Evolutionary conservation across 2,888 invertebrate genomes (phyloP).

Genomic region (Hipparchia semele): DNA sequence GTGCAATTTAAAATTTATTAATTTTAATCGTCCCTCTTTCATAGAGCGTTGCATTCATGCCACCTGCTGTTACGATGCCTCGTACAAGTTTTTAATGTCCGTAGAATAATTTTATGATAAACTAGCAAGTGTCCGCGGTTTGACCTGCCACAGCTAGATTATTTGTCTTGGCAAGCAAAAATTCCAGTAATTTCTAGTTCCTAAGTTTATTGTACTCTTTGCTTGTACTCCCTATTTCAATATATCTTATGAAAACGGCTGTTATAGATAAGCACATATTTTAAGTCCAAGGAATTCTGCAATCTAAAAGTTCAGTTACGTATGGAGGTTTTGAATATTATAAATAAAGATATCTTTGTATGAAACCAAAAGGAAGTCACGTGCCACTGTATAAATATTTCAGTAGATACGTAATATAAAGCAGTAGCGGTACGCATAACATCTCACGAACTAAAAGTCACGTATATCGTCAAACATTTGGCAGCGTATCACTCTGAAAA

Average conservation of each 20-base stretch:
- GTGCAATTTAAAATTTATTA: conserved; percentile 70
- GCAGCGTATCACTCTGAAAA: conserved; percentile 31
- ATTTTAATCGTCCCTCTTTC: conserved; percentile 60
- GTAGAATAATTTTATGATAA: conserved; percentile 22
- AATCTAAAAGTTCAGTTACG: neutral
- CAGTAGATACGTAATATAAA: conserved; percentile 4
- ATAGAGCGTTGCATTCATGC: conserved; percentile 44
- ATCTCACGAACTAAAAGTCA: conserved; percentile 24
- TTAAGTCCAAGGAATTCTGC: neutral
- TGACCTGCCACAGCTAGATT: neutral
- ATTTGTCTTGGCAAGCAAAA: neutral
- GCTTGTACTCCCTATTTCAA: too few relatives aligned
- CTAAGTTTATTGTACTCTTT: too few relatives aligned
- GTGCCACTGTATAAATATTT: conserved; percentile 5
- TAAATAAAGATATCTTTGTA: neutral
- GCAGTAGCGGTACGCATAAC: neutral
- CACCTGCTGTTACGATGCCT: conserved; percentile 34
- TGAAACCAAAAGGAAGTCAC: conserved; percentile 6
- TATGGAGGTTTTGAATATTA: neutral
- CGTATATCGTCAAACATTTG: conserved; percentile 26
- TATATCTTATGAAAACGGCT: too few relatives aligned
- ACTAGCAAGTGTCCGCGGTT: neutral
- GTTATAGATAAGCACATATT: neutral
- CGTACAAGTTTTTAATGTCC: conserved; percentile 24
- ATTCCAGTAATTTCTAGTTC: neutral